These are phyloP conservation scores for Lysandra bellargus DNA, from an alignment of 2,888 invertebrate species.

Conservation along the genomic window DNA sequence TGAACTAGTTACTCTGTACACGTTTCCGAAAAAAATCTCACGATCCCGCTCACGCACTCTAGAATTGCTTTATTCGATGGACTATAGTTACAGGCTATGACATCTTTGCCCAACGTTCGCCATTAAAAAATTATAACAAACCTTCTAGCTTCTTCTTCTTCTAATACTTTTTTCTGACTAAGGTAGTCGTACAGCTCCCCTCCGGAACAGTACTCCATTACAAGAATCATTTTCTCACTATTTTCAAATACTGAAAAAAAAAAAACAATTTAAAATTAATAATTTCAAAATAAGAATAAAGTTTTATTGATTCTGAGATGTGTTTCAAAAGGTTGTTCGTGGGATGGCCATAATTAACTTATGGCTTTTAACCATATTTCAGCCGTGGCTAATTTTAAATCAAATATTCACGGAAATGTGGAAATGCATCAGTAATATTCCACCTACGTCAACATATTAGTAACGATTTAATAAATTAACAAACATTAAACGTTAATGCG, in stretches of 20 bases:
- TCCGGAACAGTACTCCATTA: slow-evolving; percentile 99
- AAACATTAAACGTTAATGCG: not conserved
- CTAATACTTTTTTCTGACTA: slow-evolving; percentile 93
- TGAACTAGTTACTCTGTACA: too few relatives aligned
- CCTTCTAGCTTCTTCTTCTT: slow-evolving; percentile 93
- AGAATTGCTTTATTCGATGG: too few relatives aligned
- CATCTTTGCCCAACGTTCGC: too few relatives aligned
- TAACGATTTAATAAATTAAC: too few relatives aligned
- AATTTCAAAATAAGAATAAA: not conserved
- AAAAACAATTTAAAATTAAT: slow-evolving; percentile 19
- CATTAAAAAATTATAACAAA: slow-evolving; percentile 41
- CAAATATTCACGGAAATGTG: not conserved
- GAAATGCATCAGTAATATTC: not conserved
- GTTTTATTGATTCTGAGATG: not conserved
- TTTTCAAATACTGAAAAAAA: slow-evolving; percentile 96
- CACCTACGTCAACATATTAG: not conserved
- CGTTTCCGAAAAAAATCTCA: too few relatives aligned
- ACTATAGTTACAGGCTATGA: too few relatives aligned
- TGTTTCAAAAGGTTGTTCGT: not conserved
- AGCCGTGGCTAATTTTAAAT: not conserved
- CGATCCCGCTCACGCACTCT: too few relatives aligned
- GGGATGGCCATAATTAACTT: too few relatives aligned
- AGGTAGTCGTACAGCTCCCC: slow-evolving; percentile 99
- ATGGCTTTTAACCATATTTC: not conserved
- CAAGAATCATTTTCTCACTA: slow-evolving; percentile 98